A percentile compares a stretch with the other conserved stretches of the same genome.
Conservation (phyloP, 2,113 vertebrate species). For the Gambusia holbrooki region DNA sequence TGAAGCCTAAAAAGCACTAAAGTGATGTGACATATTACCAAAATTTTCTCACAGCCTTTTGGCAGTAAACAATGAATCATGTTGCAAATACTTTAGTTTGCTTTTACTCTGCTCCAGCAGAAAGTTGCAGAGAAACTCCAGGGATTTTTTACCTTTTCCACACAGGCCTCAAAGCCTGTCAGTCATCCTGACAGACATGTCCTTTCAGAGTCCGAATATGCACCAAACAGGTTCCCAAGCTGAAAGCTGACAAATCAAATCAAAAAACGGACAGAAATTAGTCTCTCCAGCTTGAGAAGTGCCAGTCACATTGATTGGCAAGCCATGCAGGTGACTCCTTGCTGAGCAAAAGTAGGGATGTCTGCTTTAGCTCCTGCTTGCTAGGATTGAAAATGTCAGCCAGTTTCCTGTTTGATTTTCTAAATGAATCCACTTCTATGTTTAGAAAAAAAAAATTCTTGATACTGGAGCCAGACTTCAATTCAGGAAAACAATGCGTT, state of each 20-base stretch:
- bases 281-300: constrained; percentile 68
- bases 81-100: constrained; percentile 34
- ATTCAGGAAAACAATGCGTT: background rate
- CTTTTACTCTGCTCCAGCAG: constrained; percentile 43
- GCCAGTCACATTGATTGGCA: constrained; percentile 72
- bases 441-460: background rate
- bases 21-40: constrained; percentile 7
- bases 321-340: constrained; percentile 55
- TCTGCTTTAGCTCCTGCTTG: constrained; percentile 35
- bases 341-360: constrained; percentile 33
- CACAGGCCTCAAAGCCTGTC: constrained; percentile 70
- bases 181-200: constrained; percentile 74
- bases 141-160: constrained; percentile 46
- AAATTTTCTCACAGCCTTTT: constrained; percentile 13
- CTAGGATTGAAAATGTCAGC: constrained; percentile 33
- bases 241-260: constrained; percentile 73
- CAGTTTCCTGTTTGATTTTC: constrained; percentile 8
- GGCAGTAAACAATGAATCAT: constrained; percentile 36
- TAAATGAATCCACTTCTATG: constrained; percentile 15
- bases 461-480: background rate
- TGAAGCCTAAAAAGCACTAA: constrained; percentile 18
- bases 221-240: constrained; percentile 69
- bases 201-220: constrained; percentile 68
- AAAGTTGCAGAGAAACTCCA: constrained; percentile 46
- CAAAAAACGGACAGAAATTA: constrained; percentile 71